Percentiles rank a stretch among this genome's conserved stretches.
These are phyloP conservation scores for Tipula unca DNA, from an alignment of 2,888 invertebrate genomes.

Conservation along the genomic window DNA sequence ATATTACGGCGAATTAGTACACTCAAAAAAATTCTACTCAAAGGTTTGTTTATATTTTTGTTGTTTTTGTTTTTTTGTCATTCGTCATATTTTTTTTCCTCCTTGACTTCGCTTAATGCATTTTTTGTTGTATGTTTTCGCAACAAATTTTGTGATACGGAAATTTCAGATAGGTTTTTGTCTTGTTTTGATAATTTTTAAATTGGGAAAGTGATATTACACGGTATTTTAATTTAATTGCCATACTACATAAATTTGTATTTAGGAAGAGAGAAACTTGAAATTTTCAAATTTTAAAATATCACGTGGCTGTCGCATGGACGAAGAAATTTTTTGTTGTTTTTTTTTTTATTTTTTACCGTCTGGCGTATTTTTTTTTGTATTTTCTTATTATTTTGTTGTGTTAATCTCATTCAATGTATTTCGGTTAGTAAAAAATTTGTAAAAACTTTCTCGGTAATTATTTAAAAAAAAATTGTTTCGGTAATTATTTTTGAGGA, in stretches of 20 bases:
- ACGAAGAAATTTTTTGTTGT: neutral
- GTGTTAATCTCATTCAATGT: neutral
- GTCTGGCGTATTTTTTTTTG: neutral
- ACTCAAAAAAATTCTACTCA: neutral
- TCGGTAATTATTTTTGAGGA: neutral
- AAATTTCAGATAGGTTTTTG: neutral
- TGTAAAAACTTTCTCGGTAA: neutral
- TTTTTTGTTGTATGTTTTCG: neutral
- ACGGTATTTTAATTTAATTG: neutral
- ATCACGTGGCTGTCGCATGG: slow-evolving; percentile 14
- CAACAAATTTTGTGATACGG: neutral
- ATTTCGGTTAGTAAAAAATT: neutral
- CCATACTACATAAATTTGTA: neutral
- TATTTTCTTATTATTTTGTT: neutral
- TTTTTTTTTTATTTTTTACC: neutral
- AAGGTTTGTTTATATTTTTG: slow-evolving; percentile 14
- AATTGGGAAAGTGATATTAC: neutral
- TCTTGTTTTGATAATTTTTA: neutral
- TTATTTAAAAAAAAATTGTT: neutral
- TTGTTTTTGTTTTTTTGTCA: slow-evolving; percentile 8
- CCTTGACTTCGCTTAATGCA: neutral
- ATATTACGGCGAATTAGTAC: neutral
- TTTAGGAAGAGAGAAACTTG: neutral
- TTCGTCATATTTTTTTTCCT: neutral
- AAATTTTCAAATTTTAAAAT: neutral